Percentiles rank a stretch among this genome's conserved stretches.
Evolutionary conservation across 2,113 vertebrate genomes (phyloP).

Genomic region (Ahaetulla prasina): DNA sequence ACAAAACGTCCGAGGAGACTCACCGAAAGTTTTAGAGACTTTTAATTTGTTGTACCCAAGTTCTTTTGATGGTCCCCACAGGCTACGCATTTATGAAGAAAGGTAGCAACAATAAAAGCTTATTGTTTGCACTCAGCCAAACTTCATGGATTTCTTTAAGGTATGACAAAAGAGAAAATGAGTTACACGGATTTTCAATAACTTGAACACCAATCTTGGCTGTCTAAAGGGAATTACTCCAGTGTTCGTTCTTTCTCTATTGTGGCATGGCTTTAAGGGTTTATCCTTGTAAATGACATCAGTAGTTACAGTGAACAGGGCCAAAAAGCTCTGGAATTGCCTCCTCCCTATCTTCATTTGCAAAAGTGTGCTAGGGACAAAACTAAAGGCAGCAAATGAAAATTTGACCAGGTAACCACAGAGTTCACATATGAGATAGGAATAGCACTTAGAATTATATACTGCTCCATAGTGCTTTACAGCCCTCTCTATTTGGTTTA

Average conservation of each 20-base stretch:
- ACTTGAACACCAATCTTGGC: slow-evolving; percentile 63
- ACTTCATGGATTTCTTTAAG: slow-evolving; percentile 75
- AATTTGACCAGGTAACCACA: slow-evolving; percentile 43
- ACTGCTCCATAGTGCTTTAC: too few species aligned
- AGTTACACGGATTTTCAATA: slow-evolving; percentile 76
- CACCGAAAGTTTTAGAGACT: slow-evolving; percentile 73
- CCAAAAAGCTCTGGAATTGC: slow-evolving; percentile 53
- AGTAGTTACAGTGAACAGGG: slow-evolving; percentile 72
- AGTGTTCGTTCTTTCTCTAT: slow-evolving; percentile 60
- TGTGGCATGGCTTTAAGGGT: slow-evolving; percentile 65
- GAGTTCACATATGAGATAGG: slow-evolving; percentile 15
- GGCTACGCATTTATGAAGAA: slow-evolving; percentile 72
- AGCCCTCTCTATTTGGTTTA: too few species aligned
- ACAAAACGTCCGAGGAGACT: slow-evolving; percentile 67
- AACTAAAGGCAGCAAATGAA: slow-evolving; percentile 59
- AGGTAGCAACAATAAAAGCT: slow-evolving; percentile 75
- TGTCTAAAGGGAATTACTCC: slow-evolving; percentile 60
- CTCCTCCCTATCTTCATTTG: slow-evolving; percentile 67
- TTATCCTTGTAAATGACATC: slow-evolving; percentile 68
- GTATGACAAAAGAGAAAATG: slow-evolving; percentile 78
- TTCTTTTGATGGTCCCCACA: slow-evolving; percentile 69
- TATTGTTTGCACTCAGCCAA: slow-evolving; percentile 75
- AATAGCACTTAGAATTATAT: too few species aligned
- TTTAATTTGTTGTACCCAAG: slow-evolving; percentile 75
- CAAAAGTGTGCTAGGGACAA: slow-evolving; percentile 63